Base-by-base conservation (phyloP, 30 jellyfish, hydroid and myxozoan species). In the Chrysaora quinquecirrha region DNA sequence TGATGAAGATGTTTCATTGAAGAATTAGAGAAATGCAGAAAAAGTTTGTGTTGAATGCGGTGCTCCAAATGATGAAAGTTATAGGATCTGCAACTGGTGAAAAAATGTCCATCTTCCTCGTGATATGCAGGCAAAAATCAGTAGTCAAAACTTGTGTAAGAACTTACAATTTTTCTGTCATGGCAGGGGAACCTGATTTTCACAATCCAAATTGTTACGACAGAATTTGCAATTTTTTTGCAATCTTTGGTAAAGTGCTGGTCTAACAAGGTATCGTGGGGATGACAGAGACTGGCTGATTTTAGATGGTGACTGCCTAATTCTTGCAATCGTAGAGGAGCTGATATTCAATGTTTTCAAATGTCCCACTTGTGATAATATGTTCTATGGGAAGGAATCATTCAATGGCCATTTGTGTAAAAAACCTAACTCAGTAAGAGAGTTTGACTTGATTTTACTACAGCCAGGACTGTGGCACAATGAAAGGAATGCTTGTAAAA, bases 181-280 rank as follows among this genome's bases (percentile, higher is more conserved):
- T 18, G 16, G 85, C 47, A 0, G 80, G 85, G 0, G 85, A 73
- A 48, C 85, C 80, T 18, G 85, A n/a, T n/a, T n/a, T n/a, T n/a
- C n/a, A n/a, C n/a, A n/a, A n/a, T n/a, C n/a, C n/a, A n/a, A n/a
- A n/a, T n/a, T n/a, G n/a, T n/a, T n/a, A n/a, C n/a, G n/a, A n/a
- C n/a, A n/a, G n/a, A n/a, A n/a, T n/a, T n/a, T 34, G 0, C 19
- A 3, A 0, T 34, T 73, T 0, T 25, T 73, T 0, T 3, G 77
- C 18, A 73, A 43, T 43, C 0, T 73, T 32, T 38, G 80, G 2
- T 1, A 0, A 0, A 0, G 85, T 6, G 85, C 85, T 10, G 81
- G 60, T n/a, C n/a, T n/a, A n/a, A n/a, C n/a, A n/a, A n/a, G n/a
- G n/a, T n/a, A n/a, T n/a, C n/a, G n/a, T n/a, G n/a, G n/a, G n/a